These are phyloP conservation scores for Bujurquina vittata DNA, from an alignment of 2,113 vertebrate species.

Conservation along the genomic window DNA sequence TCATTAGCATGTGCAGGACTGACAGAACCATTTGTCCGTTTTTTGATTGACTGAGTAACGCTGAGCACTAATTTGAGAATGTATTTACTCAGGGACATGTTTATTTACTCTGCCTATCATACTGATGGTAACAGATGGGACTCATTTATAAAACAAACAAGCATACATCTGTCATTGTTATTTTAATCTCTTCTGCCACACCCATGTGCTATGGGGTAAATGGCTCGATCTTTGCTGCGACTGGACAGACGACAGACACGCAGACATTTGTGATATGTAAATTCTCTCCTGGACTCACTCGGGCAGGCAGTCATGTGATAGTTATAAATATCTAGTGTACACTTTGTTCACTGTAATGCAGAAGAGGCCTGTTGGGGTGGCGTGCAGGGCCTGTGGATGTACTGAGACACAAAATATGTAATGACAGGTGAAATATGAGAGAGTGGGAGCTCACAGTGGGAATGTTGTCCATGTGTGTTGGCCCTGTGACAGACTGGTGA, in stretches of 20 bases:
- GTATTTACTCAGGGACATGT: accelerated
- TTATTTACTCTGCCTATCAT: background rate
- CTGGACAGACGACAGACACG: background rate
- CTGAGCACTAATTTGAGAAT: background rate
- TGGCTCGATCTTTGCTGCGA: background rate
- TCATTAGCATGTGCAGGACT: background rate
- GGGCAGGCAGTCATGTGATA: slow-evolving; percentile 15
- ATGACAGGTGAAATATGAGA: background rate
- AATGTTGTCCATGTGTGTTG: background rate
- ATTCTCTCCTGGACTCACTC: background rate
- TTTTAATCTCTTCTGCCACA: slow-evolving; percentile 2
- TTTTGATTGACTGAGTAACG: background rate
- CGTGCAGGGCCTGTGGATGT: background rate
- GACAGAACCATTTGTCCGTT: background rate
- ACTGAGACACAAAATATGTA: background rate
- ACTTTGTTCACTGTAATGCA: slow-evolving; percentile 11
- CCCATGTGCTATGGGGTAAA: background rate
- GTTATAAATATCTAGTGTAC: slow-evolving; percentile 63
- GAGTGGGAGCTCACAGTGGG: background rate
- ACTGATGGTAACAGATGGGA: background rate
- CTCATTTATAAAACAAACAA: background rate
- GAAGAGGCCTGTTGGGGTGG: background rate
- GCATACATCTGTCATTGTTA: slow-evolving; percentile 57
- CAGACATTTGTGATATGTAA: background rate
- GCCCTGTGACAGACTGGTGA: background rate